Evolutionary conservation across 2,888 invertebrate genomes (phyloP), one percentile per base, ranked within the genome.

Genomic region (Xylophagus ater): DNA sequence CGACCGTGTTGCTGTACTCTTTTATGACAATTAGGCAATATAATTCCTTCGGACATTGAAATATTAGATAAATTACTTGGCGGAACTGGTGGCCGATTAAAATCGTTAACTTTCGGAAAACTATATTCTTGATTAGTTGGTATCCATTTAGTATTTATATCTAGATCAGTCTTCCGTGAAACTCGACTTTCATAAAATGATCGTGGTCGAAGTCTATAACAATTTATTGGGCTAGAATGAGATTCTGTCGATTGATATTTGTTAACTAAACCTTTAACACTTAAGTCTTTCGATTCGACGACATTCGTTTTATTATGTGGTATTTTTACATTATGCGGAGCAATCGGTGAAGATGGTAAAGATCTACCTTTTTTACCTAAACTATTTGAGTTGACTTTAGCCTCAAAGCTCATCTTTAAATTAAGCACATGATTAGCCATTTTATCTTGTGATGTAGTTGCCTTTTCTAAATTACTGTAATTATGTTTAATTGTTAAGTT

Each of bases 1-100:
- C 86, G 87, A 53, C 90, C 90, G 62, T 87, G 89, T 64, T 90
- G 89, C 66, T 85, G 83, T 66, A 83, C 78, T 65, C 83, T 83
- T 52, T 44, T 52, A 48, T 31, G 47, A 49, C 34, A 46, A 48
- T 43, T 51, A 39, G 45, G 49, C 36, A 50, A 43, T 46, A 50
- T 43, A 44, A 53, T 49, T 44, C 51, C 53, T 31, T 54, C 54
- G 43, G 49, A 52, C 46, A 52, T 48, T 21, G 31, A 13, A 23
- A 33, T 15, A 15, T 18, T 40, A 28, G 19, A 8, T 26, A 18
- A 15, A 33, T 33, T 9, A n/a, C 26, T 6, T 26, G 65, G 62
- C 9, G 67, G 66, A 26, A 65, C 65, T 8, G 68, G 68, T 21
- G 70, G 70, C 29, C 59, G 52, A 47, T 55, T 54, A 42, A 53